A percentile compares a stretch with the other conserved stretches of the same genome.
phyloP scores from a whole-genome alignment of 2,113 vertebrate species.

The Phalacrocorax brasilianus region DNA sequence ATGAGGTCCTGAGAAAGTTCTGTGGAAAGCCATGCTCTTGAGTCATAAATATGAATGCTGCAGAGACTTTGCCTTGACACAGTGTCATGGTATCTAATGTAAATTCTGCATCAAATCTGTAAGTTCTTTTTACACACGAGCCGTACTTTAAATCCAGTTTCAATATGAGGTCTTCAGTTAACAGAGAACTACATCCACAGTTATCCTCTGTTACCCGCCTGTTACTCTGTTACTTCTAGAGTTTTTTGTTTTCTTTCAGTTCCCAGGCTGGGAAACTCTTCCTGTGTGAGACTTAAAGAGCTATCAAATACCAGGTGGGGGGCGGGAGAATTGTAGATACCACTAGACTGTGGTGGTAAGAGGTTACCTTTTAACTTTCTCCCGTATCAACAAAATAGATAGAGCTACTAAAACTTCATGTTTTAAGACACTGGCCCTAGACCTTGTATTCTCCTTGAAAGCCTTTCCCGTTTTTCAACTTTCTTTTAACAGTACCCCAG shows the following conservation, averaged over 20 bases:
- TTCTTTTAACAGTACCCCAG: background rate
- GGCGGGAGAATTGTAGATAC: background rate
- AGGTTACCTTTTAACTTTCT: background rate
- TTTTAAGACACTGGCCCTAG: background rate
- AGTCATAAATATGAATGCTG: background rate
- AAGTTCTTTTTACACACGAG: background rate
- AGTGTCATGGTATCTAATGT: background rate
- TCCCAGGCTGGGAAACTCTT: background rate
- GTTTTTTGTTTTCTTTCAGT: background rate
- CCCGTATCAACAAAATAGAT: background rate
- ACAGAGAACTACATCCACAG: background rate
- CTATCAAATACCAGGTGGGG: background rate
- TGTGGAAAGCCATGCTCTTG: background rate
- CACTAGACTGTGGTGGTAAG: background rate
- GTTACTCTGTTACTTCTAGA: background rate
- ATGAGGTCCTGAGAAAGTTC: background rate
- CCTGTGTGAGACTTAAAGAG: background rate
- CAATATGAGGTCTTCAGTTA: background rate
- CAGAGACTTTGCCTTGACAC: background rate
- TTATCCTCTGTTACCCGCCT: background rate
- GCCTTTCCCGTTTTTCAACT: background rate
- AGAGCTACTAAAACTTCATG: background rate
- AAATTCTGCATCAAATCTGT: background rate
- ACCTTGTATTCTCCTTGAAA: background rate
- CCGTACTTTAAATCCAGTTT: background rate